phyloP scores from a whole-genome alignment of 2,888 invertebrate species.

The Drosophila eohydei region DNA sequence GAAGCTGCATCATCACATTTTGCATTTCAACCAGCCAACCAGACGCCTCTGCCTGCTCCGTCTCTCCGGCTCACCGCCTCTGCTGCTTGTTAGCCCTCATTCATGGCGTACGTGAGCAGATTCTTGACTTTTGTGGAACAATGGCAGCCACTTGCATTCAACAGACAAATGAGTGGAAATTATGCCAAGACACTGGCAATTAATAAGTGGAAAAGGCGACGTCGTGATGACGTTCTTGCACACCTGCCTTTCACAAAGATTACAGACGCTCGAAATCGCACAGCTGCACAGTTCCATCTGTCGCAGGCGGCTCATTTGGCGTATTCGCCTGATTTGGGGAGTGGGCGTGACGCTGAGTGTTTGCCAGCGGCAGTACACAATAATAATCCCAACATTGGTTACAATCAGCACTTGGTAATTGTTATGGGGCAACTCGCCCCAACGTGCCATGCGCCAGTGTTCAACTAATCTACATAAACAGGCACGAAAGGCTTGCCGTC shows the following conservation, averaged over 20 bases:
- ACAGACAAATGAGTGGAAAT: slow-evolving; percentile 79
- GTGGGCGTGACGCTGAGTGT: slow-evolving; percentile 35
- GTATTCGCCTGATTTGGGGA: slow-evolving; percentile 45
- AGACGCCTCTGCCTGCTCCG: not conserved
- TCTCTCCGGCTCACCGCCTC: not conserved
- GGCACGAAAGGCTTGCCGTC: slow-evolving; percentile 52
- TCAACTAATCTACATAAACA: slow-evolving; percentile 71
- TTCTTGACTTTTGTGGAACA: slow-evolving; percentile 67
- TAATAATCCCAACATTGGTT: slow-evolving; percentile 66
- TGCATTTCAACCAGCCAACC: slow-evolving; percentile 63
- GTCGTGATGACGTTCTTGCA: slow-evolving; percentile 18
- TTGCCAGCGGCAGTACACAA: slow-evolving; percentile 69
- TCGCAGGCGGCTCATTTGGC: slow-evolving; percentile 39
- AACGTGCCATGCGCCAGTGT: slow-evolving; percentile 22
- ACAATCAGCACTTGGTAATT: slow-evolving; percentile 62
- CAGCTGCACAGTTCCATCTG: slow-evolving; percentile 30
- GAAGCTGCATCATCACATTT: slow-evolving; percentile 81
- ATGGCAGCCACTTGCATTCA: slow-evolving; percentile 75
- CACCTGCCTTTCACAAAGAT: slow-evolving; percentile 52
- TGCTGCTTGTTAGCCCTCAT: not conserved
- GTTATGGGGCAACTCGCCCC: slow-evolving; percentile 49
- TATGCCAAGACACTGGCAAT: slow-evolving; percentile 81
- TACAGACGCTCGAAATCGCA: slow-evolving; percentile 36
- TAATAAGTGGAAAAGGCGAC: slow-evolving; percentile 72
- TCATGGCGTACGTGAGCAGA: slow-evolving; percentile 64